These are phyloP conservation scores for Athetis lepigone DNA, from an alignment of 2,888 invertebrate species.

Conservation along the genomic window DNA sequence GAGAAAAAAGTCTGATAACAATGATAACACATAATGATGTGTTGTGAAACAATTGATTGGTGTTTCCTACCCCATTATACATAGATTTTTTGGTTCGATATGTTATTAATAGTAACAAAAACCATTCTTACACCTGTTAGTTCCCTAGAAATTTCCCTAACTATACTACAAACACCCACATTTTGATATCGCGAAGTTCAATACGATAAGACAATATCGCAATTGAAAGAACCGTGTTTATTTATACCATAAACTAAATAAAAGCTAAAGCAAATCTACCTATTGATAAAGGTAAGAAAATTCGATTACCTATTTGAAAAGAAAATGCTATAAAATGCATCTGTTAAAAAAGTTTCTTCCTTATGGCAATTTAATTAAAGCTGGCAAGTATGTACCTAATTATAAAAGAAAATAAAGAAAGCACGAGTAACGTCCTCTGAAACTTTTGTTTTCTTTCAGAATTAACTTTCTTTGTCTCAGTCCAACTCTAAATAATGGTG, in stretches of 20 bases:
- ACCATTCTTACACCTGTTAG: slow-evolving; percentile 11
- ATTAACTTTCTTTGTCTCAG: background rate
- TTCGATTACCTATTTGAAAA: background rate
- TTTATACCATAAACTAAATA: slow-evolving; percentile 7
- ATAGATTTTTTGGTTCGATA: background rate
- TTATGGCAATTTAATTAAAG: no score
- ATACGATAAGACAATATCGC: slow-evolving; percentile 21
- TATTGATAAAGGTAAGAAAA: background rate
- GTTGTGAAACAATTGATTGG: no score
- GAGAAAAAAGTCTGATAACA: no score
- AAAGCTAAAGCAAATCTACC: no score
- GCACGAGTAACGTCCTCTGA: background rate
- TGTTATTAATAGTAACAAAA: background rate
- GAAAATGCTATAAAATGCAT: background rate
- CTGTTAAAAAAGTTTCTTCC: background rate
- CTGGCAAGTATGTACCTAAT: no score
- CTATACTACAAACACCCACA: slow-evolving; percentile 11
- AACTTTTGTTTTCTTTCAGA: background rate
- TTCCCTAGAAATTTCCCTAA: slow-evolving; percentile 20
- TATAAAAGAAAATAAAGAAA: background rate
- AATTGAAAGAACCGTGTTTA: slow-evolving; percentile 8
- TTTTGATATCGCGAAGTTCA: slow-evolving; percentile 19
- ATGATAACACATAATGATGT: no score
- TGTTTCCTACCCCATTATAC: no score
- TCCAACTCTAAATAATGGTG: background rate